Percentiles rank a stretch among this genome's conserved stretches.
These are phyloP conservation scores for Phycodurus eques DNA, from an alignment of 2,113 vertebrate species.

Conservation along the genomic window DNA sequence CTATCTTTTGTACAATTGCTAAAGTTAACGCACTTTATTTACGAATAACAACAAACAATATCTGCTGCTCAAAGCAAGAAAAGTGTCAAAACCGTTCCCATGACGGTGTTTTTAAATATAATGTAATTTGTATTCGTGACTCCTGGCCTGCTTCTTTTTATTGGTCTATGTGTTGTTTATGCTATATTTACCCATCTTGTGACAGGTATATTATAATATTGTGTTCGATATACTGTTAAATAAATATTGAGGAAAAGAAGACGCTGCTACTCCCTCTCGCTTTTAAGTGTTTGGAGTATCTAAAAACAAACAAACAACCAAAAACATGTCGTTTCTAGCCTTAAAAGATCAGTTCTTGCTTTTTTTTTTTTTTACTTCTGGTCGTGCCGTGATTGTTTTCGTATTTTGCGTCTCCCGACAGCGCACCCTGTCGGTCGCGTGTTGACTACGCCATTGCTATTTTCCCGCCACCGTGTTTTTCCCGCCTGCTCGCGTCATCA, in stretches of 20 bases:
- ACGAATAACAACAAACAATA: no score
- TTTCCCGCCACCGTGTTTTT: slow-evolving; percentile 67
- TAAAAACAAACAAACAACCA: slow-evolving; percentile 13
- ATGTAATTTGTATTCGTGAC: no score
- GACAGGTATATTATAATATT: no score
- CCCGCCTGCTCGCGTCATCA: slow-evolving; percentile 61
- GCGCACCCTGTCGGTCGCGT: slow-evolving; percentile 46
- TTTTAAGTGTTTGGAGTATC: slow-evolving; percentile 4
- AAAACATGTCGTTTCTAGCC: not conserved
- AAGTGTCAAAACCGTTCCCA: no score
- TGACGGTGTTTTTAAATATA: no score
- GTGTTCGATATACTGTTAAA: no score
- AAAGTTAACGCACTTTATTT: no score
- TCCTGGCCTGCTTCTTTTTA: no score
- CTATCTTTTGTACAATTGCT: no score
- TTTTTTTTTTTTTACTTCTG: not conserved
- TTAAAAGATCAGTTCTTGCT: not conserved
- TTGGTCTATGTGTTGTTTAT: no score
- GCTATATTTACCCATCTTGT: no score
- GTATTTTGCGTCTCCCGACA: slow-evolving; percentile 32
- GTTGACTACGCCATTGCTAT: slow-evolving; percentile 32
- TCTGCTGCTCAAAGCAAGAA: no score
- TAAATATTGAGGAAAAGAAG: not conserved
- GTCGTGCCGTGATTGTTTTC: slow-evolving; percentile 1
- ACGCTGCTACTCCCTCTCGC: slow-evolving; percentile 34